A percentile compares a stretch with the other conserved stretches of the same genome.
phyloP scores from a whole-genome alignment of 2,888 invertebrate genomes.

The Tipula confusa region DNA sequence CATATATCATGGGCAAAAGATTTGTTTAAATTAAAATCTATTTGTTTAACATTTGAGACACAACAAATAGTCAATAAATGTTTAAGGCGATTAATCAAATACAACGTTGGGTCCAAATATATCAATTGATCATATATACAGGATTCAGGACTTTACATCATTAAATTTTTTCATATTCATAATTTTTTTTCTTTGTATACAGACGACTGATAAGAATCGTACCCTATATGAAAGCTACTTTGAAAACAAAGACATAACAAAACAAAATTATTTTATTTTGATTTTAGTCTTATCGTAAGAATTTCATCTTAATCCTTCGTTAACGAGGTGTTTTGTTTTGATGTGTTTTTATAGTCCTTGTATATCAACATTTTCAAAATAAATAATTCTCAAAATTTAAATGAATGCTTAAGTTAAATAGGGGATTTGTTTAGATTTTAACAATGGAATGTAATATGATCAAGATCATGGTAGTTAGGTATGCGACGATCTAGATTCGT shows the following conservation, averaged over 20 bases:
- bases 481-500: too few relatives aligned
- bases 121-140: not conserved
- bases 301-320: not conserved
- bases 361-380: too few relatives aligned
- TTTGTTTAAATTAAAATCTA: not conserved
- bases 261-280: not conserved
- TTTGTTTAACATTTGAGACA: conserved; percentile 8
- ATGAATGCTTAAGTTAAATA: too few relatives aligned
- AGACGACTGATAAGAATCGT: not conserved
- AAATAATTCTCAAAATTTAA: too few relatives aligned
- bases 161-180: not conserved
- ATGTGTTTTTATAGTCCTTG: conserved; percentile 3
- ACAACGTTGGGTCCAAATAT: not conserved
- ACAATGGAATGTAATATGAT: not conserved
- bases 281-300: not conserved
- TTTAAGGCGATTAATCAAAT: not conserved
- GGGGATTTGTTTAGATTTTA: not conserved
- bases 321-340: conserved; percentile 25
- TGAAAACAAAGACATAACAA: not conserved
- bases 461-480: too few relatives aligned
- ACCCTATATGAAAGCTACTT: not conserved
- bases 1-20: not conserved
- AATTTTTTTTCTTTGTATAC: not conserved
- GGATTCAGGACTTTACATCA: not conserved
- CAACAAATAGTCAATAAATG: not conserved